A percentile compares a stretch with the other conserved stretches of the same genome.
Evolutionary conservation across 1,140 invertebrate genomes (phyloP).

Genomic region (Drosophila tropicalis): DNA sequence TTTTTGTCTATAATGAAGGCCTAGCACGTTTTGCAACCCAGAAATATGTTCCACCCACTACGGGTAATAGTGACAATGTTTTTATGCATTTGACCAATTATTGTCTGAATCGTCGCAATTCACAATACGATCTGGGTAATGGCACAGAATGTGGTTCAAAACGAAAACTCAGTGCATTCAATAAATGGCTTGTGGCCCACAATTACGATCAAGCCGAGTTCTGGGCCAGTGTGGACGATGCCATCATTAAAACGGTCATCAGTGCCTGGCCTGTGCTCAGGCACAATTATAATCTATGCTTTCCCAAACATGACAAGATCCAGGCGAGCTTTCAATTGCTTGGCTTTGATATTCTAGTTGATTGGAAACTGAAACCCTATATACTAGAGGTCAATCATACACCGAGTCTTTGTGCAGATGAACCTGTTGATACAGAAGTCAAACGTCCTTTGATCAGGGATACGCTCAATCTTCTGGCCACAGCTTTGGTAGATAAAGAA

Average conservation of each 20-base stretch:
- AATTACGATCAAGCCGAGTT: slow-evolving; percentile 89
- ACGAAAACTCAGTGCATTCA: slow-evolving; percentile 92
- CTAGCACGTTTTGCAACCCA: slow-evolving; percentile 95
- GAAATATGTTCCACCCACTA: slow-evolving; percentile 90
- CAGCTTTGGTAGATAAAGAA: slow-evolving; percentile 90
- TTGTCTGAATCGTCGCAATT: slow-evolving; percentile 95
- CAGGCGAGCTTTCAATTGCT: slow-evolving; percentile 95
- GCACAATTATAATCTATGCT: slow-evolving; percentile 94
- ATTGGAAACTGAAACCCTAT: slow-evolving; percentile 92
- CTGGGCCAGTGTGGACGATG: slow-evolving; percentile 93
- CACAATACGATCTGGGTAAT: slow-evolving; percentile 86
- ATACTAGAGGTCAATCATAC: slow-evolving; percentile 96
- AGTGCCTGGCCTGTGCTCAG: slow-evolving; percentile 93
- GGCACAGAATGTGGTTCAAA: slow-evolving; percentile 91
- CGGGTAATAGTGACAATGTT: slow-evolving; percentile 91
- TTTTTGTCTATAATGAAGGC: slow-evolving; percentile 98
- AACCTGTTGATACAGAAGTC: slow-evolving; percentile 91
- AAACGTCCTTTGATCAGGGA: slow-evolving; percentile 92
- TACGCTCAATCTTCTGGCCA: slow-evolving; percentile 92
- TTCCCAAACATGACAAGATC: slow-evolving; percentile 91
- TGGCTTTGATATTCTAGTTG: slow-evolving; percentile 94
- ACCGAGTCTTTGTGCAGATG: slow-evolving; percentile 94
- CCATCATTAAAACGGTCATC: slow-evolving; percentile 94
- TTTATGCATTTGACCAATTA: slow-evolving; percentile 99
- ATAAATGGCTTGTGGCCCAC: slow-evolving; percentile 88